Base-by-base conservation (phyloP, 2,113 vertebrate species). In the Dicaeum eximium region DNA sequence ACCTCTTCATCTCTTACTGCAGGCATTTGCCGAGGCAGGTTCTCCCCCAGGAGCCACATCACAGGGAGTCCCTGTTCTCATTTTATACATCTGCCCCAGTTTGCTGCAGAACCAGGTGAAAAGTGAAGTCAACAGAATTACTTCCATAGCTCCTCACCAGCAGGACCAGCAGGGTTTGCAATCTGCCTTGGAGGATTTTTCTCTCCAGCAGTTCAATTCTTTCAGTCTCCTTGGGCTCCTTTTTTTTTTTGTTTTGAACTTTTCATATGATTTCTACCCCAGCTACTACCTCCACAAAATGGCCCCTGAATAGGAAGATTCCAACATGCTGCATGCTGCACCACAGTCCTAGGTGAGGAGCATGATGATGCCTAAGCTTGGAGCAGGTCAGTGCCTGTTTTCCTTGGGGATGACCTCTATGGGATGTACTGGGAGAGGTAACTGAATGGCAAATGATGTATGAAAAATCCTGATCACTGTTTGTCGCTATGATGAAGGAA, bases 91-190 rank as follows among this genome's bases (percentile, higher is more conserved):
- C 77, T 93, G 92, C 60, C 72, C 67, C 60, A 62, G 40, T 96
- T 92, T 88, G 67, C 72, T 6, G n/a, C 73, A 86, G 67, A 95
- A 72, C 33, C 92, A 94, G 83, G 82, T 74, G 75, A 93, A 86
- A 96, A 0, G 4, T 60, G 47, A 86, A 93, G 82, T 25, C 0
- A 4, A 74, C 53, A 60, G 58, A 93, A 92, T 83, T 67, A 88
- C 40, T 90, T 95, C 74, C 56, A 4, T 25, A 86, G 53, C 85
- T 88, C 35, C 54, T 88, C 81, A 78, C 33, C 47, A 78, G 73
- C 5, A 5, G 31, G 66, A 70, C 77, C 4, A 1, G 11, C 0
- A 1, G 35, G 71, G 12, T 27, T 85, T 86, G 24, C 50, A 58
- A 24, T 80, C 56, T 91, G 51, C 81, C 67, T 90, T 3, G 2